Percentiles rank a stretch among this genome's conserved stretches.
Evolutionary conservation across 2,797 vertebrate genomes (phyloP).

Genomic region (Ceryle rudis): DNA sequence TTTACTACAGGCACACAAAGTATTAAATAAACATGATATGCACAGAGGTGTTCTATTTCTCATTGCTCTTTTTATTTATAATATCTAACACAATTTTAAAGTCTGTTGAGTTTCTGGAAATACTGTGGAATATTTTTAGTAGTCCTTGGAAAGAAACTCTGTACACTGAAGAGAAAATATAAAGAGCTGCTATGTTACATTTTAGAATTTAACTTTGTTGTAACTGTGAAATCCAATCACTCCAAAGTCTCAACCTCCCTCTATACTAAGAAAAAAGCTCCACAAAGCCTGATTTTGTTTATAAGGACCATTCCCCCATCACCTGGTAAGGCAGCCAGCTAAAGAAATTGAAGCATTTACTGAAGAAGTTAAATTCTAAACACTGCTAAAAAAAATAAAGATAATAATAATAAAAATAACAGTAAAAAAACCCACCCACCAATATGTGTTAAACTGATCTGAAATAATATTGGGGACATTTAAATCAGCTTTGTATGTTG

Average conservation of each 20-base stretch:
- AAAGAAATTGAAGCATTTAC: neutral
- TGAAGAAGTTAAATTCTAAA: neutral
- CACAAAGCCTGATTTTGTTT: neutral
- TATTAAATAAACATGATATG: neutral
- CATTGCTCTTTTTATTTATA: conserved; percentile 1
- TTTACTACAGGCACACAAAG: neutral
- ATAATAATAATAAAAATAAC: too few relatives aligned
- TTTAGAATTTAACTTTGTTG: conserved; percentile 35
- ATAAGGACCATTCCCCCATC: neutral
- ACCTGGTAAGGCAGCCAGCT: neutral
- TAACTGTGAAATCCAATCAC: neutral
- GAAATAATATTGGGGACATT: neutral
- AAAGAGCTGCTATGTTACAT: neutral
- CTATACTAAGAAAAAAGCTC: neutral
- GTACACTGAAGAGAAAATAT: conserved; percentile 29
- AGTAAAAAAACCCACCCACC: neutral
- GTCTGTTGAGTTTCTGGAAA: conserved; percentile 34
- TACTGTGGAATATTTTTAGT: conserved; percentile 30
- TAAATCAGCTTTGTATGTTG: neutral
- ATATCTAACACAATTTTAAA: neutral
- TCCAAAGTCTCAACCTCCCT: neutral
- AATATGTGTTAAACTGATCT: neutral
- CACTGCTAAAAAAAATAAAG: neutral
- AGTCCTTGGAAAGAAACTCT: conserved; percentile 26
- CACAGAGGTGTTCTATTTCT: conserved; percentile 21